These are phyloP conservation scores for Stegastes partitus DNA, from an alignment of 2,113 vertebrate species.

Conservation along the genomic window DNA sequence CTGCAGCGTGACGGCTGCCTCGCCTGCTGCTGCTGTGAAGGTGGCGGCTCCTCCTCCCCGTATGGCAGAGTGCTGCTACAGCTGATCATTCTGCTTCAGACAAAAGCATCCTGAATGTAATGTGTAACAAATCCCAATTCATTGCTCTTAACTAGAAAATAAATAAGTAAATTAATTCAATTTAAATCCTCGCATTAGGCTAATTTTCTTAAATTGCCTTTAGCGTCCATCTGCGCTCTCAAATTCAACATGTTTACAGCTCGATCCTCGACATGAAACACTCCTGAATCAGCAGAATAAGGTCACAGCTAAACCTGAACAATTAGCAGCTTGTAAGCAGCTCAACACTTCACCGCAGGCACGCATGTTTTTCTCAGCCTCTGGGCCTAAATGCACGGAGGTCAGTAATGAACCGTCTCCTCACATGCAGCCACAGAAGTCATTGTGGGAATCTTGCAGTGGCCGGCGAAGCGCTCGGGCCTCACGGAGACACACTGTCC, in stretches of 20 bases:
- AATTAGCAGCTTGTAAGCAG: constrained; percentile 19
- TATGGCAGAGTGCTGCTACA: no score
- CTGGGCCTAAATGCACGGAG: background rate
- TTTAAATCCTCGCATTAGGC: no score
- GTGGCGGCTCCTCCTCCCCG: background rate
- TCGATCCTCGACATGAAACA: background rate
- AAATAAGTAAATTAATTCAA: no score
- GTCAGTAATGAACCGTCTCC: background rate
- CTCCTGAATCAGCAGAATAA: constrained; percentile 8
- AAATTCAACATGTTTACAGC: background rate
- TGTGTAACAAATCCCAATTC: no score
- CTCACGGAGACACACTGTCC: background rate
- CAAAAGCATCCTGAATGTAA: no score
- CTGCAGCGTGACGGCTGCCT: background rate
- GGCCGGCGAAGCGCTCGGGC: background rate
- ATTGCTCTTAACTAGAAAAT: no score
- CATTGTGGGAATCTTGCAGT: background rate
- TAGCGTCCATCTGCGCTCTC: background rate
- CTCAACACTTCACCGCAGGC: constrained; percentile 16
- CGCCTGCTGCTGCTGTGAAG: background rate
- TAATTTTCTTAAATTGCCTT: no score
- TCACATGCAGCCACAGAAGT: constrained; percentile 9
- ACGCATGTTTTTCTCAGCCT: background rate
- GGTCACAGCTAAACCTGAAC: constrained; percentile 17
- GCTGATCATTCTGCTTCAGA: no score